Conservation (phyloP, 1,140 invertebrate genomes). For the Formica selysi region DNA sequence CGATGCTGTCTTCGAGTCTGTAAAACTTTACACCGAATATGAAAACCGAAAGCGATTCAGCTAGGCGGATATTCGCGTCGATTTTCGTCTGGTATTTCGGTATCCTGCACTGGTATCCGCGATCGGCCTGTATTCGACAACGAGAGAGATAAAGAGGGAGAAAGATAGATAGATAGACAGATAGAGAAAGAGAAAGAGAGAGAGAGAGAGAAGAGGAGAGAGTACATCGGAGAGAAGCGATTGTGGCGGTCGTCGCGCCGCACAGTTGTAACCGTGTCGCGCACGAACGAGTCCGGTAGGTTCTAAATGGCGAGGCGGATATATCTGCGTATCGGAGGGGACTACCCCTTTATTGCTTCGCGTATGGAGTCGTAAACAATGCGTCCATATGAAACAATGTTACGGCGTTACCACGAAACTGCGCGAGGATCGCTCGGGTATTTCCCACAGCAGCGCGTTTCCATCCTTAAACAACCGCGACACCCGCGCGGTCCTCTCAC, state of each 20-base stretch:
- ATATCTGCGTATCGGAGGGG: conserved; percentile 56
- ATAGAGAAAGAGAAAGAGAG: background rate
- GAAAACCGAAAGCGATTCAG: conserved; percentile 46
- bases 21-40: conserved; percentile 31
- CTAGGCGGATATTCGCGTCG: background rate
- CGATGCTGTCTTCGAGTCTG: conserved; percentile 50
- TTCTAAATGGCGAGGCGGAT: conserved; percentile 62
- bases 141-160: background rate
- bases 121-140: background rate
- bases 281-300: conserved; percentile 50
- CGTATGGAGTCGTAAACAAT: conserved; percentile 72
- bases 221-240: conserved; percentile 32
- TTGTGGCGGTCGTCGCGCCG: conserved; percentile 25
- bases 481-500: background rate
- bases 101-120: background rate
- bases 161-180: background rate
- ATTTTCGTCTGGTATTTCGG: conserved; percentile 23
- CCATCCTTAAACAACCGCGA: conserved; percentile 6
- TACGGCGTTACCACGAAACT: conserved; percentile 60
- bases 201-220: background rate
- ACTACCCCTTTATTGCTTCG: conserved; percentile 63
- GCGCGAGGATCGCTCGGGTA: conserved; percentile 46
- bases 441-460: conserved; percentile 49
- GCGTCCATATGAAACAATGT: conserved; percentile 67
- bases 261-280: conserved; percentile 29